phyloP scores from a whole-genome alignment of 2,888 invertebrate genomes.

The Leptura quadrifasciata region DNA sequence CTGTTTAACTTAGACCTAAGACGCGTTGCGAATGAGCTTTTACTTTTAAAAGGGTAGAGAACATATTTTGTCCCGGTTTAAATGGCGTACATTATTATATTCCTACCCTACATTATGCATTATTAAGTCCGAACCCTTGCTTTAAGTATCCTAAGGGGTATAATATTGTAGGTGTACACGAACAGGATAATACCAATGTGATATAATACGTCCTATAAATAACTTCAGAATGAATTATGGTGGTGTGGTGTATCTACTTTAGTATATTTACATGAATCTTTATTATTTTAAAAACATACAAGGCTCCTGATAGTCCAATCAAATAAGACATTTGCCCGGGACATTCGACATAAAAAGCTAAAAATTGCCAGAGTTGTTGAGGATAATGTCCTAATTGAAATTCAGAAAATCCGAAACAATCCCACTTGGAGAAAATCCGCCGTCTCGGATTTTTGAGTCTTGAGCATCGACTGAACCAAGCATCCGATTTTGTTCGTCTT shows the following conservation, averaged over 20 bases:
- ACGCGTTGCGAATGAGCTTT: slow-evolving; percentile 26
- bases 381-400: too few species aligned
- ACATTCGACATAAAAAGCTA: too few species aligned
- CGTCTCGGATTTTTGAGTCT: too few species aligned
- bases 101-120: not conserved
- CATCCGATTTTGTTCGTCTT: too few species aligned
- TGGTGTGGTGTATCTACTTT: too few species aligned
- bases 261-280: slow-evolving; percentile 1
- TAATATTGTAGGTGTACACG: slow-evolving; percentile 8
- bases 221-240: slow-evolving; percentile 10
- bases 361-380: too few species aligned
- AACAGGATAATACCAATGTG: slow-evolving; percentile 16
- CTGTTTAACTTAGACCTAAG: slow-evolving; percentile 23
- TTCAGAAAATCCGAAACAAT: too few species aligned
- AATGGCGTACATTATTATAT: not conserved
- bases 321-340: too few species aligned
- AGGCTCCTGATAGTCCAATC: too few species aligned
- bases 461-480: too few species aligned
- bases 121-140: slow-evolving; percentile 14
- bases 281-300: too few species aligned
- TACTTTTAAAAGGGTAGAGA: not conserved
- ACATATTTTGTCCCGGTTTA: slow-evolving; percentile 1
- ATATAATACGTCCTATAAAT: slow-evolving; percentile 26
- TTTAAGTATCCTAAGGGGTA: not conserved
- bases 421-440: too few species aligned